These are phyloP conservation scores for Conger conger DNA, from an alignment of 2,113 vertebrate genomes.

Conservation along the genomic window DNA sequence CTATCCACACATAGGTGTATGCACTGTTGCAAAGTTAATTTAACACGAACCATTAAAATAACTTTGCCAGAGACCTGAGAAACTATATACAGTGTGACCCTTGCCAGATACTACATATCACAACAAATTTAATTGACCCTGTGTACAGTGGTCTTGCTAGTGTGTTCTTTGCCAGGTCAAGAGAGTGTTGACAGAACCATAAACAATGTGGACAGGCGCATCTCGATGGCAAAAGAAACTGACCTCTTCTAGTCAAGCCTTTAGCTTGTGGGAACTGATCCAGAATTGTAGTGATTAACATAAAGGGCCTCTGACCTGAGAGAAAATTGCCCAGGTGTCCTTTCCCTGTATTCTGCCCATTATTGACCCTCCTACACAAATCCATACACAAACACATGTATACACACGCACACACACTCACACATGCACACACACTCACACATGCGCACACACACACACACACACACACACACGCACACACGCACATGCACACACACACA, in stretches of 20 bases:
- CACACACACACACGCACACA: constrained; percentile 3
- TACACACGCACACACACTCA: not conserved
- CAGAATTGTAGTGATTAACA: not conserved
- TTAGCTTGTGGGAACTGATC: not conserved
- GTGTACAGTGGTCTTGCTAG: not conserved
- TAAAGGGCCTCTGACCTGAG: constrained; percentile 12
- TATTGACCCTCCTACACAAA: constrained; percentile 34
- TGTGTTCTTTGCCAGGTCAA: constrained; percentile 14
- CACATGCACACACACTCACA: not conserved
- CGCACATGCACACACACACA: not conserved
- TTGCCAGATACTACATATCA: not conserved
- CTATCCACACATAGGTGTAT: not conserved
- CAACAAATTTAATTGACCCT: not conserved
- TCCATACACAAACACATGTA: not conserved
- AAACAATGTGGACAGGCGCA: constrained; percentile 10
- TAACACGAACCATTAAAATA: not conserved
- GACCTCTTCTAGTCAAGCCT: constrained; percentile 6
- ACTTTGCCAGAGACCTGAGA: not conserved
- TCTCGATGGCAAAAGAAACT: not conserved
- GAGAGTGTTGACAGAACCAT: not conserved
- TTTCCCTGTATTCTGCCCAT: constrained; percentile 4
- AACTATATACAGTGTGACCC: not conserved
- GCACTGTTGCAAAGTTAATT: not conserved
- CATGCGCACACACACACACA: not conserved
- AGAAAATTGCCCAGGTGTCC: not conserved